These are phyloP conservation scores for Carollia perspicillata DNA, from an alignment of 2,113 vertebrate genomes.

Conservation along the genomic window DNA sequence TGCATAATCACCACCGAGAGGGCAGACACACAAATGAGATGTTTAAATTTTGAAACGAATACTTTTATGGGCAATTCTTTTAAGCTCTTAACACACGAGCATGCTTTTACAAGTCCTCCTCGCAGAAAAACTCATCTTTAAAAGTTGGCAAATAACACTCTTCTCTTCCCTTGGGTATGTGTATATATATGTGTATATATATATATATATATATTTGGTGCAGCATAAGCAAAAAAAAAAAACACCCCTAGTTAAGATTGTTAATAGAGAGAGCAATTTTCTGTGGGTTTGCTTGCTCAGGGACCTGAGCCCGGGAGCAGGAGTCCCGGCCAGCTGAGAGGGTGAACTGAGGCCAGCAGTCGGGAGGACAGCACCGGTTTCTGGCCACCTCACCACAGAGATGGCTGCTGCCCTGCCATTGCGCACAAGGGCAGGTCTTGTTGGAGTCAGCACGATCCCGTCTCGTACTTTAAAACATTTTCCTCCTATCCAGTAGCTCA, in stretches of 20 bases:
- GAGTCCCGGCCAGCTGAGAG: no score
- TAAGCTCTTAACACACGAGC: background rate
- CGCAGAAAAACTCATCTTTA: background rate
- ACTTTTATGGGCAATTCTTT: background rate
- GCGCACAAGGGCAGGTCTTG: background rate
- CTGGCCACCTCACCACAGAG: background rate
- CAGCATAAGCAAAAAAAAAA: background rate
- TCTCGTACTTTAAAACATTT: background rate
- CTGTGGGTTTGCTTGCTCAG: no score
- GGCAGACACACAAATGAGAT: background rate
- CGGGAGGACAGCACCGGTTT: accelerated
- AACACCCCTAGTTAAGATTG: background rate
- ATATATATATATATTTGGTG: background rate
- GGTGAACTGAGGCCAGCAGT: no score
- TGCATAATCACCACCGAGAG: background rate
- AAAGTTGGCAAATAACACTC: background rate
- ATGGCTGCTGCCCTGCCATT: accelerated
- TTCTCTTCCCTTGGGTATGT: background rate
- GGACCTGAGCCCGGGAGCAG: no score
- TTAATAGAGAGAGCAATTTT: background rate
- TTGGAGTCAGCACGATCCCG: background rate
- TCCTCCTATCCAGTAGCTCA: background rate
- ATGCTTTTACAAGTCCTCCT: background rate
- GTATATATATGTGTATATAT: no score
- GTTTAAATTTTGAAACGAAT: background rate